Percentiles rank a stretch among this genome's conserved stretches.
phyloP scores from a whole-genome alignment of 2,797 vertebrate species.

The Oreochromis mossambicus region DNA sequence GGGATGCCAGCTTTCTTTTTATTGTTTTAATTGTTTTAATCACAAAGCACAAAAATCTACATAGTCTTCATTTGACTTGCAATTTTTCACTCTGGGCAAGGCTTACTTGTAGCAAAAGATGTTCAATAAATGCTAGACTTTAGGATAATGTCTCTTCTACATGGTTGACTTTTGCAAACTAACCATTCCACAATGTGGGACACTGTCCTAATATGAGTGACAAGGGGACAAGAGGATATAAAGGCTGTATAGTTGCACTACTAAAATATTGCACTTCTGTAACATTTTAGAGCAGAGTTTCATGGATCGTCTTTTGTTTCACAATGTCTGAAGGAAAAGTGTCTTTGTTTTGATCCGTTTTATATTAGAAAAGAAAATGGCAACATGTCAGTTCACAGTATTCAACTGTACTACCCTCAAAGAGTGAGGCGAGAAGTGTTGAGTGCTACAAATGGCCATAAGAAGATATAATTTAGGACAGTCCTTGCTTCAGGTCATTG shows the following conservation, averaged over 20 bases:
- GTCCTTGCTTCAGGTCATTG: background rate
- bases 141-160: background rate
- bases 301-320: background rate
- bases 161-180: background rate
- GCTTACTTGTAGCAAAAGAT: background rate
- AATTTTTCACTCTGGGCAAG: background rate
- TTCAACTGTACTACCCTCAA: background rate
- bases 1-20: background rate
- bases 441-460: background rate
- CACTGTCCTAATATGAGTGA: background rate
- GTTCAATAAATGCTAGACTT: background rate
- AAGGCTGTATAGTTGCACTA: background rate
- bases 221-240: background rate
- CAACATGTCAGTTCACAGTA: background rate
- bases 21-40: background rate
- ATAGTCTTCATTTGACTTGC: background rate
- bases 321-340: background rate
- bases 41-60: background rate
- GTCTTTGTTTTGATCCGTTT: background rate
- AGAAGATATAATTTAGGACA: background rate
- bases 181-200: background rate
- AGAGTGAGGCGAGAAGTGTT: background rate
- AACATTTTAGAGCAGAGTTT: background rate
- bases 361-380: background rate
- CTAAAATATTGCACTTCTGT: background rate